Evolutionary conservation across 1,140 invertebrate genomes (phyloP).

Genomic region (Drosophila kepulauana): DNA sequence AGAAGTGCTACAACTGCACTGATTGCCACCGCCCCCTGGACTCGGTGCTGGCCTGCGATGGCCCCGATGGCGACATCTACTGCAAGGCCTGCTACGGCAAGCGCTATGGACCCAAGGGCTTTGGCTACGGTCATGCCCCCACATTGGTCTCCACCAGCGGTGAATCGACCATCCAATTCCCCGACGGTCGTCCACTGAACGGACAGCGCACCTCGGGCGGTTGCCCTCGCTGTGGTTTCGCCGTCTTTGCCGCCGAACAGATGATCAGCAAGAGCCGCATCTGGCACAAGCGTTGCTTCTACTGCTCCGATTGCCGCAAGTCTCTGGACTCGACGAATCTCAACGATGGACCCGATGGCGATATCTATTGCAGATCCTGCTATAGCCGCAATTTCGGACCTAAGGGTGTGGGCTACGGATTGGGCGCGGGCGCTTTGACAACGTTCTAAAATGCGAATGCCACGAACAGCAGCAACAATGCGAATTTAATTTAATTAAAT

Average conservation of each 20-base stretch:
- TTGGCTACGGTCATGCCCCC: constrained; percentile 94
- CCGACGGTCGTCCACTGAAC: constrained; percentile 86
- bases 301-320: constrained; percentile 96
- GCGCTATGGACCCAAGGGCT: constrained; percentile 95
- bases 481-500: constrained; percentile 17
- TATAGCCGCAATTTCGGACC: constrained; percentile 97
- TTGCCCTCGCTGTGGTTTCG: constrained; percentile 94
- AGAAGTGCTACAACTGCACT: constrained; percentile 96
- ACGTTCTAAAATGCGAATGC: constrained; percentile 88
- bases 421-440: constrained; percentile 94
- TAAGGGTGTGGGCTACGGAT: constrained; percentile 95
- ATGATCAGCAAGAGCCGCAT: constrained; percentile 96
- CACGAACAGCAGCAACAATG: neutral
- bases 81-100: constrained; percentile 95
- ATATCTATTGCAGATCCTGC: constrained; percentile 97
- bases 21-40: constrained; percentile 97
- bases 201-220: constrained; percentile 87
- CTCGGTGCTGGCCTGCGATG: constrained; percentile 95
- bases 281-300: constrained; percentile 98
- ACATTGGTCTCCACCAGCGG: constrained; percentile 92
- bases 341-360: constrained; percentile 95
- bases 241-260: constrained; percentile 96
- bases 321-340: constrained; percentile 96
- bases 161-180: constrained; percentile 89
- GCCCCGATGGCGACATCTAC: constrained; percentile 95